phyloP scores from a whole-genome alignment of 2,797 vertebrate species.

The Pangasius krempfi region DNA sequence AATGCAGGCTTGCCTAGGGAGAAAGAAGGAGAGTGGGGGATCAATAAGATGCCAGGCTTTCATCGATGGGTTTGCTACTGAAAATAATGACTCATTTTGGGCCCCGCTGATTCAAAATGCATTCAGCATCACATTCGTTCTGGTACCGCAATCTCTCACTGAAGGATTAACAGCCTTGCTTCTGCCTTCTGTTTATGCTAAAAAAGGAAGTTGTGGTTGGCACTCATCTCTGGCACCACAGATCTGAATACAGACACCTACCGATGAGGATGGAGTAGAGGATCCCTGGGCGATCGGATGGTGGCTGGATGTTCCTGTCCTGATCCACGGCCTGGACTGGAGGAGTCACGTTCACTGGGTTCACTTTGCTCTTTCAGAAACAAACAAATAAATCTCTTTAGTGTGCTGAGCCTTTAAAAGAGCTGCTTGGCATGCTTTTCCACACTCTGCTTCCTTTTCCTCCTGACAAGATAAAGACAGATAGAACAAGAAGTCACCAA shows the following conservation, averaged over 20 bases:
- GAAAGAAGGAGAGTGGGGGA: slow-evolving; percentile 23
- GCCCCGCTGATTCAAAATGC: slow-evolving; percentile 6
- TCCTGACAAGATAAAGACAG: slow-evolving; percentile 2
- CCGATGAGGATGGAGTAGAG: slow-evolving; percentile 94
- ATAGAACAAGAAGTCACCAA: slow-evolving; percentile 19
- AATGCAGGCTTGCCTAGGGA: slow-evolving; percentile 86
- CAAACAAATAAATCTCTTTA: slow-evolving; percentile 28
- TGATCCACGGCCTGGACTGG: slow-evolving; percentile 93
- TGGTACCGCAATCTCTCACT: slow-evolving; percentile 16
- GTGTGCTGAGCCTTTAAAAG: neutral
- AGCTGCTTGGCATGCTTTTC: neutral
- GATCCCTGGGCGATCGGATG: slow-evolving; percentile 89
- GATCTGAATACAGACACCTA: slow-evolving; percentile 67
- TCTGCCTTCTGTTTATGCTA: neutral
- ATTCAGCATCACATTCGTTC: slow-evolving; percentile 15
- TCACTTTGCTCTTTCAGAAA: slow-evolving; percentile 82
- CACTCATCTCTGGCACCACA: neutral
- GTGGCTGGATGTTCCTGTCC: slow-evolving; percentile 92
- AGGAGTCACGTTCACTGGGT: slow-evolving; percentile 92
- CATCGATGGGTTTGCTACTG: neutral
- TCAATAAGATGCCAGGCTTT: slow-evolving; percentile 27
- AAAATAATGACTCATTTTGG: slow-evolving; percentile 33
- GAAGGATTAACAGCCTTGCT: slow-evolving; percentile 9
- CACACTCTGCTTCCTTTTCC: neutral
- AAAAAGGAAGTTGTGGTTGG: neutral